A percentile compares a stretch with the other conserved stretches of the same genome.
Evolutionary conservation across 1,140 invertebrate genomes (phyloP).

Genomic region (Leucophenga varia): DNA sequence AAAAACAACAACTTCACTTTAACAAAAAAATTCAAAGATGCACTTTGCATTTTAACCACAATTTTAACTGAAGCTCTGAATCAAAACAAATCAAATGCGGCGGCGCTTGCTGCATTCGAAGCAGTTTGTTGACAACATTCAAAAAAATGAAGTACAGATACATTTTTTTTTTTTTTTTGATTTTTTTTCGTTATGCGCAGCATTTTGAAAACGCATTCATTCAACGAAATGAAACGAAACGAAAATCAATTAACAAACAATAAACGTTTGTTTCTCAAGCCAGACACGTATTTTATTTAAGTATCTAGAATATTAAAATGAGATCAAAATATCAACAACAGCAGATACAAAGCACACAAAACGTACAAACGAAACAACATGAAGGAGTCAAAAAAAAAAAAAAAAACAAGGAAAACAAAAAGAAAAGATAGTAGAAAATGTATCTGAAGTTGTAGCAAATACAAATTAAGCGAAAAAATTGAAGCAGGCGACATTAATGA

Average conservation of each 20-base stretch:
- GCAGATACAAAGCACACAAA: neutral
- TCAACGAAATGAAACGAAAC: neutral
- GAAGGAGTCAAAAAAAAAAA: neutral
- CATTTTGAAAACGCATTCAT: neutral
- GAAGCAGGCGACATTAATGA: slow-evolving; percentile 52
- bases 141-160: too few species aligned
- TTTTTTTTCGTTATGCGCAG: too few species aligned
- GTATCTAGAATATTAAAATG: slow-evolving; percentile 57
- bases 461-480: slow-evolving; percentile 45
- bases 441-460: neutral
- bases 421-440: too few species aligned
- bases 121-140: neutral
- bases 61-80: neutral
- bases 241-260: slow-evolving; percentile 56
- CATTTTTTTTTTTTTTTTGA: too few species aligned
- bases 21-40: slow-evolving; percentile 32
- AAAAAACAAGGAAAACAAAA: neutral
- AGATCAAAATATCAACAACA: slow-evolving; percentile 32
- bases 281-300: slow-evolving; percentile 55
- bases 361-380: slow-evolving; percentile 21
- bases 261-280: slow-evolving; percentile 53
- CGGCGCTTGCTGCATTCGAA: neutral
- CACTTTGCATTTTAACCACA: slow-evolving; percentile 48
- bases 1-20: too few species aligned
- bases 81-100: slow-evolving; percentile 14